These are phyloP conservation scores for Zaprionus nigranus DNA, from an alignment of 1,140 invertebrate species.

Conservation along the genomic window DNA sequence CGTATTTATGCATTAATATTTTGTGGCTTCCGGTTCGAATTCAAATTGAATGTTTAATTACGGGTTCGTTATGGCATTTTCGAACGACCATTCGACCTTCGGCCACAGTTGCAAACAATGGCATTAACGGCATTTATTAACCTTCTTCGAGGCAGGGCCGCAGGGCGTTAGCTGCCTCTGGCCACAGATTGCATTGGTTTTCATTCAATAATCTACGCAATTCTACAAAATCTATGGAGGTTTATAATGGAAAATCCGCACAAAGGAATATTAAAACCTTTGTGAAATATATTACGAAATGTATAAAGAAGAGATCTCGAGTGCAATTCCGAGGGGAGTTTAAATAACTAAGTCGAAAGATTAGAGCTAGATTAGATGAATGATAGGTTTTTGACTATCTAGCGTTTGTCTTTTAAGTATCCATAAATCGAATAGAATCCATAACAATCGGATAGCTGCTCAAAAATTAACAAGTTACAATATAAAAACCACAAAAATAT, in stretches of 20 bases:
- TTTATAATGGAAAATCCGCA: background rate
- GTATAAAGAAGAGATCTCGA: background rate
- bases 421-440: no score
- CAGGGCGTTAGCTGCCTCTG: background rate
- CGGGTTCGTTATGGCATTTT: conserved; percentile 12
- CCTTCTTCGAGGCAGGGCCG: background rate
- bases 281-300: background rate
- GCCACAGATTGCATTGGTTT: conserved; percentile 9
- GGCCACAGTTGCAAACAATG: conserved; percentile 8
- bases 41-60: conserved; percentile 29
- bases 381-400: background rate
- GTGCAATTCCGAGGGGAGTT: no score
- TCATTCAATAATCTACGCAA: background rate
- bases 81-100: background rate
- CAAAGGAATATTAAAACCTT: background rate
- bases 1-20: conserved; percentile 23
- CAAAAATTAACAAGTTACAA: no score
- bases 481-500: background rate
- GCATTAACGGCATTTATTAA: conserved; percentile 19
- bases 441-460: background rate
- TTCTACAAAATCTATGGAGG: background rate
- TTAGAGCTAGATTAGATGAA: background rate
- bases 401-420: background rate
- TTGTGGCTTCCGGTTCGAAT: conserved; percentile 6
- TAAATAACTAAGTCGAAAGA: no score